Base-by-base conservation (phyloP, 1,140 invertebrate genomes). In the Stenopsyche tienmushanensis region DNA sequence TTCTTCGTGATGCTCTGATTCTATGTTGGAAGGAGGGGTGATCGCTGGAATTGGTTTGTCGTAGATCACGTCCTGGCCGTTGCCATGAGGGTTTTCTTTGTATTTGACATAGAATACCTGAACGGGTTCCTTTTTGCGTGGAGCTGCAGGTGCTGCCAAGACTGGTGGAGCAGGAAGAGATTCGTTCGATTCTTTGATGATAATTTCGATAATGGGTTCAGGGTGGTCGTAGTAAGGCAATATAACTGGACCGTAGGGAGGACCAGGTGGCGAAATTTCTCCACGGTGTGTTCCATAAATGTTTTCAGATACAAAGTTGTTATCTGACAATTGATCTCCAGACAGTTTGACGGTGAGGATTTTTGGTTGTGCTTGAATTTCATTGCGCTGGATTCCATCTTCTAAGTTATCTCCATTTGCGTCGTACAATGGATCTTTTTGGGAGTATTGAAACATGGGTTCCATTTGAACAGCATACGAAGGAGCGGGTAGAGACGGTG, bases 21-120 rank as follows among this genome's bases (percentile, higher is more conserved):
- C 83, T 53, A 84, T 82, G 41, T 86, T 83, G 0, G 85, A 78
- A 23, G 85, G 80, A 1, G 87, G 88, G 0, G 88, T 86, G 2
- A 90, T 78, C 8, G 89, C 90, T 1, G 89, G 86, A 20, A 91
- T 78, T 0, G 91, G 90, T 65, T 85, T 80, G 57, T 93, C 91
- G 69, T 92, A 90, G 18, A 92, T 82, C 1, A 93, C 84, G 41
- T 88, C 82, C 55, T 89, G 85, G 0, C 82, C 82, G 9, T 81
- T 77, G 1, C 84, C 83, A 79, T 87, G 83, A 21, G 88, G 83
- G 69, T 88, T 90, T 74, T 93, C 92, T 68, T 92, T 90, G 72
- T 94, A 94, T 74, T 93, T 93, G 0, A 94, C 91, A 72, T 94
- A 94, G 74, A 92, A 94, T 1, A 94, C 92, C 71, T 94, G 91